Evolutionary conservation across 2,888 invertebrate species (phyloP).

Genomic region (Drosophila nr. fundita): DNA sequence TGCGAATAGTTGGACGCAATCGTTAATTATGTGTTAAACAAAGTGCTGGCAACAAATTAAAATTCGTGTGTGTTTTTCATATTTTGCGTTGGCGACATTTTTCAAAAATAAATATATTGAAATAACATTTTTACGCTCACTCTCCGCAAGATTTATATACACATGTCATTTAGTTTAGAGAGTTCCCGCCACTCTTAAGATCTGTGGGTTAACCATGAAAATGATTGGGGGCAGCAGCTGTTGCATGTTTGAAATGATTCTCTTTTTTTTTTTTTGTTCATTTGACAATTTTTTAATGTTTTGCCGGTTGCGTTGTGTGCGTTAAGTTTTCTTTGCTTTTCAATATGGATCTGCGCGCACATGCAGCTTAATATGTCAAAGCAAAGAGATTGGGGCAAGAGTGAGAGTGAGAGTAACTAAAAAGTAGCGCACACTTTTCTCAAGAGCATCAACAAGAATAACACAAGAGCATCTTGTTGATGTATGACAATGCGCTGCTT

Average conservation of each 20-base stretch:
- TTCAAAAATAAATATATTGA: slow-evolving; percentile 3
- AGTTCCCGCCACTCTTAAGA: slow-evolving; percentile 41
- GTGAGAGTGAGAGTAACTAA: slow-evolving; percentile 9
- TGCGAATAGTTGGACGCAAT: slow-evolving; percentile 45
- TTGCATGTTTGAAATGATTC: slow-evolving; percentile 24
- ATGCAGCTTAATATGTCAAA: slow-evolving; percentile 64
- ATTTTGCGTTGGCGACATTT: slow-evolving; percentile 52
- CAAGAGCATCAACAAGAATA: slow-evolving; percentile 19
- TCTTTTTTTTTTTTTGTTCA: slow-evolving; percentile 9
- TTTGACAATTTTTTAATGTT: slow-evolving; percentile 44
- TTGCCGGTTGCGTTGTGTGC: slow-evolving; percentile 65
- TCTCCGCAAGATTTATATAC: slow-evolving; percentile 46
- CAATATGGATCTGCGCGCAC: slow-evolving; percentile 66
- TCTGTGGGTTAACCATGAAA: slow-evolving; percentile 75
- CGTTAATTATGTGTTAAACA: slow-evolving; percentile 43
- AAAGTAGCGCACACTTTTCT: slow-evolving; percentile 12
- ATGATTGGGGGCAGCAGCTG: slow-evolving; percentile 79
- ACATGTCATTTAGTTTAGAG: slow-evolving; percentile 63
- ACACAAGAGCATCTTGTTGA: slow-evolving; percentile 48
- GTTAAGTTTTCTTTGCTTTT: slow-evolving; percentile 57
- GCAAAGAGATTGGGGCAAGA: slow-evolving; percentile 8
- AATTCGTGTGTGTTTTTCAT: slow-evolving; percentile 58
- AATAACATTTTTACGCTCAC: slow-evolving; percentile 41
- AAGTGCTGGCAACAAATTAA: slow-evolving; percentile 56
- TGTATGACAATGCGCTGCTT: slow-evolving; percentile 64